Evolutionary conservation across 2,113 vertebrate genomes (phyloP), one percentile per base, ranked within the genome.

Genomic region (Dinomys branickii): DNA sequence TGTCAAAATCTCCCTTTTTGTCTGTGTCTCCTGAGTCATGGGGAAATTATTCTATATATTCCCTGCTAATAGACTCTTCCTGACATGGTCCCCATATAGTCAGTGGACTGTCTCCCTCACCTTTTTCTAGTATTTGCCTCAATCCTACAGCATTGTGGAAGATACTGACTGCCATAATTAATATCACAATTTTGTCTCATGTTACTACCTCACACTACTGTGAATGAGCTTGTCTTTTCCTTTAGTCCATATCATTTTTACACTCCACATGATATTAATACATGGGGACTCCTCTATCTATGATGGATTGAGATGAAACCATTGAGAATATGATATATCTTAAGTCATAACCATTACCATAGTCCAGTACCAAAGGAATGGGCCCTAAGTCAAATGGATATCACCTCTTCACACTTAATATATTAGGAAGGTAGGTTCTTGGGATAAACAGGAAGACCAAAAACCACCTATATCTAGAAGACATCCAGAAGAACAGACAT

Each of bases 181-280:
- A 50, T 6, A 9, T 7, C 56, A 7, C 6, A 93, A 28, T 1
- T 9, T 63, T 16, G 50, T 41, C 30, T 8, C 6, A 44, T 0
- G 8, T 17, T 9, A 59, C 20, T 58, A 41, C 11, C 6, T 54
- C 26, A 35, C 1, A 1, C 0, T 30, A 0, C 44, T 35, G 52
- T n/a, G 38, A 91, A 56, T 56, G n/a, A n/a, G n/a, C n/a, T n/a
- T n/a, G n/a, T n/a, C n/a, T 75, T 75, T 52, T 50, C 10, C 35
- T 41, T 85, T 38, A 82, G n/a, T 50, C 4, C 9, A 9, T 56
- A 77, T 52, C 4, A 71, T 28, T 41, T 86, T 94, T 50, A 44
- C 47, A 61, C 1, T 26, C 5, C 9, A 35, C 35, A 19, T 44
- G n/a, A 87, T 50, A 75, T 69, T 61, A 82, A 77, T 19, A 94